Evolutionary conservation across 2,113 vertebrate species (phyloP), one percentile per base, ranked within the genome.

Genomic region (Chlorocebus sabaeus): DNA sequence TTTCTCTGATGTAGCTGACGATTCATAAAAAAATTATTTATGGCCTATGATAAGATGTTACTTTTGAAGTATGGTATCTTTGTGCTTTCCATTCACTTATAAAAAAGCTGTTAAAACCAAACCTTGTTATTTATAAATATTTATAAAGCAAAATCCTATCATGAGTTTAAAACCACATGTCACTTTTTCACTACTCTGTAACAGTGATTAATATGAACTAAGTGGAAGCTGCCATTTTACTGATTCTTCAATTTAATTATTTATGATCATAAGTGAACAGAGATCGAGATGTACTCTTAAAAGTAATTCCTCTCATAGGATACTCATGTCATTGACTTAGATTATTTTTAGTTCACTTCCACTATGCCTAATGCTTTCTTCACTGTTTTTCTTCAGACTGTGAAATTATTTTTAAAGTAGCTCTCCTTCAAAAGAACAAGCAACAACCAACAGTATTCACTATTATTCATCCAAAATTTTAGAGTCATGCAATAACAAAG

Each of bases 91-190:
- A 32, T 91, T 57, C 35, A 93, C 11, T 72, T 67, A 92, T 59
- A 95, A 35, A 18, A 96, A 98, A 97, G 50, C 90, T 97, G 68
- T 94, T 97, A 94, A 95, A 96, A 86, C 57, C 55, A 92, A 96
- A 83, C 35, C n/a, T 50, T 25, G 25, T 78, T 81, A 92, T 40
- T 86, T 93, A 96, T 96, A 97, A 97, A 97, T 91, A 95, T 98
- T 97, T 93, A 97, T 97, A 96, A 93, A 85, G 70, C 43, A 95
- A 97, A 96, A 95, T 94, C 81, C 93, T 61, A 91, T 90, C 72
- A 93, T 78, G n/a, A 93, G 89, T 96, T 89, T 93, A 93, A 97
- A 98, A 86, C 78, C 86, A 93, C 73, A 75, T 94, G 76, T 92
- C 91, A 95, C 73, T 86, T 94, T 96, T 83, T 50, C n/a, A 80